Evolutionary conservation across 2,888 invertebrate genomes (phyloP), one percentile per base, ranked within the genome.

Genomic region (Priocnemis perturbator): DNA sequence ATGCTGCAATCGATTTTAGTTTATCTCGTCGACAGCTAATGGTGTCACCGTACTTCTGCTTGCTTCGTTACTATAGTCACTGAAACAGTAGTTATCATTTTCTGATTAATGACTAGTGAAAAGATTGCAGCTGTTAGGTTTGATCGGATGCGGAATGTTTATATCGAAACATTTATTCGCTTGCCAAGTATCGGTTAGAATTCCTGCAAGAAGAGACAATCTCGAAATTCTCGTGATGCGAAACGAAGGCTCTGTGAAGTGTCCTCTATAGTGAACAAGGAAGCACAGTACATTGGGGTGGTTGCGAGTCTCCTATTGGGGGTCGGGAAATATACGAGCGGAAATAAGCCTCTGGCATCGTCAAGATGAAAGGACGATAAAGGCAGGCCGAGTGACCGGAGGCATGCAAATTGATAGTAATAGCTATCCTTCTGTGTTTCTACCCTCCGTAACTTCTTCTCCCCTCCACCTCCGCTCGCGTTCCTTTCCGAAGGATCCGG

Each of bases 341-440:
- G 77, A 76, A 81, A 79, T 77, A 79, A 79, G 78, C 75, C 74
- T 67, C 73, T 72, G 72, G 73, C 78, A 75, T 79, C 77, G 73
- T 58, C 78, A 79, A 81, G 82, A 80, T 83, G 82, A 81, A 81
- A 77, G 78, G 78, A 80, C 73, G 83, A 80, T 83, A 81, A 82
- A 78, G 78, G 80, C 73, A 76, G 70, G 73, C 69, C 80, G 80
- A 83, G 77, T 83, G 82, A 82, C 82, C 81, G 81, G 78, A 81
- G 79, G 79, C 82, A 82, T 83, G 81, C 79, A 81, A 81, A 81
- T 83, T 83, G 80, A 83, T 83, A 81, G 77, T 78, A 83, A 83
- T 81, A 83, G 79, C 74, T 75, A 73, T 76, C 70, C 74, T 71
- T 77, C 74, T 69, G 64, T 69, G 69, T 21, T 67, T 60, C 60